Evolutionary conservation across 2,797 vertebrate genomes (phyloP).

Genomic region (Lates japonicus): DNA sequence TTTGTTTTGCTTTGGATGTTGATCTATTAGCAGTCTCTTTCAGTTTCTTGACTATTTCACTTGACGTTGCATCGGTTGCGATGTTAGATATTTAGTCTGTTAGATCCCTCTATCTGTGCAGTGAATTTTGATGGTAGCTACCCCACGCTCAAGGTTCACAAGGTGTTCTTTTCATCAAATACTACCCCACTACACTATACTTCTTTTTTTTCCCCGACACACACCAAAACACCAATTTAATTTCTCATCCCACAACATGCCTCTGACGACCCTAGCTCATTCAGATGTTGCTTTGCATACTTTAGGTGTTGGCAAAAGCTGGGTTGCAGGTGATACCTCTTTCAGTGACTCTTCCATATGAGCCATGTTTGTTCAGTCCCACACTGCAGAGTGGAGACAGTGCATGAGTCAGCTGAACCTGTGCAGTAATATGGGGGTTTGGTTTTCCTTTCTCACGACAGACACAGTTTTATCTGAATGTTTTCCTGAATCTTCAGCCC

Average conservation of each 20-base stretch:
- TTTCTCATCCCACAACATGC: neutral
- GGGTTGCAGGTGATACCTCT: neutral
- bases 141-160: neutral
- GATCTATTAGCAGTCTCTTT: neutral
- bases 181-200: too few relatives aligned
- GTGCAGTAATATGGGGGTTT: neutral
- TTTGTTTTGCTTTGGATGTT: neutral
- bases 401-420: neutral
- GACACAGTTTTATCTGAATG: neutral
- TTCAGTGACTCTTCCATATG: neutral
- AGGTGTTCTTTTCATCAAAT: neutral
- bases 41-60: neutral
- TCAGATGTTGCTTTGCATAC: neutral
- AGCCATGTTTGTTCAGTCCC: neutral
- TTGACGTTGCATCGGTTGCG: too few relatives aligned
- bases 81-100: neutral
- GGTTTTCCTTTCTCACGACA: neutral
- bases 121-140: neutral
- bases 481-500: neutral
- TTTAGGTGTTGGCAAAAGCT: neutral
- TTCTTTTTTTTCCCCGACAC: neutral
- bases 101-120: neutral
- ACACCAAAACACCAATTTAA: neutral
- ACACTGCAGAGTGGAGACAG: neutral
- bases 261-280: neutral